Evolutionary conservation across 2,888 invertebrate genomes (phyloP), one percentile per base, ranked within the genome.

Genomic region (Dermolepida albohirtum): DNA sequence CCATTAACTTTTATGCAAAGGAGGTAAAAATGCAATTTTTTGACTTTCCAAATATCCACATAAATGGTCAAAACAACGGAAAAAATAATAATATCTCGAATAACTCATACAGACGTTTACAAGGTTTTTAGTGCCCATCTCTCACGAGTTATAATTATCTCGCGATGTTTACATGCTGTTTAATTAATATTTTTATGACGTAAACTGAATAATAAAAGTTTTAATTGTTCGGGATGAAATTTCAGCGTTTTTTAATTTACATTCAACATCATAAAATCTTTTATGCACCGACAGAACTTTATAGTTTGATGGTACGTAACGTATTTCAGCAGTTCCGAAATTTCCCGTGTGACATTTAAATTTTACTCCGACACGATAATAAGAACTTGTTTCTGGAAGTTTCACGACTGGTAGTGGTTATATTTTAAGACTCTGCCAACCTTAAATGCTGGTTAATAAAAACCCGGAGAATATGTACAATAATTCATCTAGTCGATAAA

Each of bases 301-400:
- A 59, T 59, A 59, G 59, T 59, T 59, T 22, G 47, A 47, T 34
- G 34, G 34, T 34, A 34, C 34, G 34, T 29, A 29, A 6, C 7
- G 29, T 59, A 47, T 44, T 59, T 59, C 59, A 59, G 59, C 59
- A 34, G 47, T 47, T 47, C 59, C 44, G 59, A 47, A 59, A 59
- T 59, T 59, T 59, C 59, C 59, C 59, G 59, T 59, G 59, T 34
- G 59, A 59, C 59, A 59, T 59, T 59, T 59, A 59, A 59, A 59
- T 59, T 59, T 59, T 47, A 59, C 59, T 59, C 59, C 59, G 47
- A 47, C 47, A 59, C 59, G 44, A 59, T 59, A 59, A 59, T 59
- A 59, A 59, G 59, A 59, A 59, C 47, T 59, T 44, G 59, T 47
- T 47, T 59, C 47, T 59, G 59, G 34, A 44, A 59, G 59, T 59